Conservation (phyloP, 2,888 invertebrate species). For the Orthonychiurus folsomi region DNA sequence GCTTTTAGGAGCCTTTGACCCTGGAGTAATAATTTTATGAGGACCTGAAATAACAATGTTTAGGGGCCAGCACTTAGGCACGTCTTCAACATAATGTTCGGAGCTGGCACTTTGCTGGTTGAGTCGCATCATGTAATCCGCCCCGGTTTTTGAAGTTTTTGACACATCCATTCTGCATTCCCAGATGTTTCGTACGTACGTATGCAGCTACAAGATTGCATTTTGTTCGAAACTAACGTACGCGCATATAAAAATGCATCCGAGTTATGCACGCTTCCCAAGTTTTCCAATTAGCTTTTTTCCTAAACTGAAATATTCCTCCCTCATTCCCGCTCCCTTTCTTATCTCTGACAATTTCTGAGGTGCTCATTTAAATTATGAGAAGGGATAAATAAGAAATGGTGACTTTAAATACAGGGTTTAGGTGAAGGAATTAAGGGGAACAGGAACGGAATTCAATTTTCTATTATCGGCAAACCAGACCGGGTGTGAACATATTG, state of each 20-base stretch:
- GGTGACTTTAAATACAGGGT: not conserved
- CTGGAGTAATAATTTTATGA: not conserved
- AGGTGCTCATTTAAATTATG: not conserved
- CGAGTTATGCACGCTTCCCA: not conserved
- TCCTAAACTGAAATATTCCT: not conserved
- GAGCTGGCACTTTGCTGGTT: too few relatives aligned
- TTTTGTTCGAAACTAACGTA: not conserved
- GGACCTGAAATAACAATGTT: not conserved
- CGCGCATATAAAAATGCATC: not conserved
- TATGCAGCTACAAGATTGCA: not conserved
- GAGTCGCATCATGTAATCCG: too few relatives aligned
- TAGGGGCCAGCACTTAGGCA: slow-evolving; percentile 1
- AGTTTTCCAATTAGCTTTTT: not conserved
- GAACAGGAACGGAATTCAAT: not conserved
- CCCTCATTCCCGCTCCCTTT: too few relatives aligned
- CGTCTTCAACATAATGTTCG: not conserved
- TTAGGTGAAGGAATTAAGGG: not conserved
- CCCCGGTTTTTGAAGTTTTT: too few relatives aligned
- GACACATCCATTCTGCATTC: not conserved
- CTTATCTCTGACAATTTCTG: not conserved
- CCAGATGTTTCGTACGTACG: not conserved
- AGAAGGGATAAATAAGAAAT: not conserved
- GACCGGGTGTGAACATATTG: too few relatives aligned
- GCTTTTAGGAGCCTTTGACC: not conserved
- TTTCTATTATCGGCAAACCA: not conserved